A percentile compares a stretch with the other conserved stretches of the same genome.
phyloP scores from a whole-genome alignment of 2,113 vertebrate genomes.

The Mobula hypostoma region DNA sequence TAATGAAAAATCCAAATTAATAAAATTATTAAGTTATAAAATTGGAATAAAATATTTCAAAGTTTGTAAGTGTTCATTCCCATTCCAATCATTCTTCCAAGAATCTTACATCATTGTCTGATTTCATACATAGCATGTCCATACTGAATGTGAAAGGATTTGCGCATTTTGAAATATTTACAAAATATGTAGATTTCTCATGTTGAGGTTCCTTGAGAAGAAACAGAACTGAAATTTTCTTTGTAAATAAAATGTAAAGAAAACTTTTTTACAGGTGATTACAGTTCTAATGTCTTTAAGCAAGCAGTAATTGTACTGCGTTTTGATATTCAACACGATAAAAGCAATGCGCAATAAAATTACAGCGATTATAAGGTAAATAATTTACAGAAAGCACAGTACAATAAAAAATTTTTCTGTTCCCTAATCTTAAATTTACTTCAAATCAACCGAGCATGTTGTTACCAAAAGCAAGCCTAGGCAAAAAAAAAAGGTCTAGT shows the following conservation, averaged over 20 bases:
- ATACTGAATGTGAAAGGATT: neutral
- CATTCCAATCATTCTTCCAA: neutral
- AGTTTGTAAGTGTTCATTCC: neutral
- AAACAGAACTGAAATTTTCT: neutral
- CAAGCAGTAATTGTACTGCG: conserved; percentile 17
- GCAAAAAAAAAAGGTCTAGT: conserved; percentile 13
- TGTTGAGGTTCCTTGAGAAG: neutral
- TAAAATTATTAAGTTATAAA: conserved; percentile 4
- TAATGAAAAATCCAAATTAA: conserved; percentile 21
- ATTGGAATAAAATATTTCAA: conserved; percentile 22
- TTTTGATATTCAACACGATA: conserved; percentile 39
- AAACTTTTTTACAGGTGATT: neutral
- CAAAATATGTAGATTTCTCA: conserved; percentile 26
- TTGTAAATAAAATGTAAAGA: neutral
- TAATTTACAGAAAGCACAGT: conserved; percentile 13
- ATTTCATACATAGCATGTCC: conserved; percentile 24
- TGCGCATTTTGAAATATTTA: conserved; percentile 19
- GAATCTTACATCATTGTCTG: neutral
- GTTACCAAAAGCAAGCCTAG: neutral
- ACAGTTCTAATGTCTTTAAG: conserved; percentile 35
- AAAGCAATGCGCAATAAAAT: conserved; percentile 38
- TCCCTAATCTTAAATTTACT: neutral
- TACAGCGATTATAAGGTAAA: conserved; percentile 35
- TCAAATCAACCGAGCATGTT: neutral
- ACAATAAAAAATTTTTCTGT: neutral